Percentiles rank a stretch among this genome's conserved stretches.
Evolutionary conservation across 1,140 invertebrate genomes (phyloP).

Genomic region (Parasteatoda tepidariorum): DNA sequence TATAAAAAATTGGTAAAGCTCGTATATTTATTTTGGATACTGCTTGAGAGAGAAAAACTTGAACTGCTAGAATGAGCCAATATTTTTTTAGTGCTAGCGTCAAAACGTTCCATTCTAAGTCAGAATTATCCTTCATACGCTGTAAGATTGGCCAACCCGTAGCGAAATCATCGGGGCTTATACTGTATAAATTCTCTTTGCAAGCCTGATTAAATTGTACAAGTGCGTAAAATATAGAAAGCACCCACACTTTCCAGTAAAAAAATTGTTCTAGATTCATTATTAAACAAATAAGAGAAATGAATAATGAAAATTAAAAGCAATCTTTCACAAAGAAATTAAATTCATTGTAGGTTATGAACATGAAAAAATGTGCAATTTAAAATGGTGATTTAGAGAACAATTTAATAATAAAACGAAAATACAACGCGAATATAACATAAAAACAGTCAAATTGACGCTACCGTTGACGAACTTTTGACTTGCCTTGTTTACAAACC

Average conservation of each 20-base stretch:
- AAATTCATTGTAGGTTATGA: too few relatives aligned
- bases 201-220: not conserved
- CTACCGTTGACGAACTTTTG: too few relatives aligned
- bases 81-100: constrained; percentile 2
- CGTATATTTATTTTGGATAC: not conserved
- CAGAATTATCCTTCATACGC: not conserved
- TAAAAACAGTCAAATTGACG: too few relatives aligned
- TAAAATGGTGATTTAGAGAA: too few relatives aligned
- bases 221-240: not conserved
- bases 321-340: too few relatives aligned
- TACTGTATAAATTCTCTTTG: not conserved
- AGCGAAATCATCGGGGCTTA: not conserved
- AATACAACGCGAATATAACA: too few relatives aligned
- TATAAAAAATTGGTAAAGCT: not conserved
- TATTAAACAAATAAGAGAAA: too few relatives aligned
- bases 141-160: not conserved
- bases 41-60: not conserved
- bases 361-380: too few relatives aligned
- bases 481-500: too few relatives aligned
- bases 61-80: constrained; percentile 1
- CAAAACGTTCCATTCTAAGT: not conserved
- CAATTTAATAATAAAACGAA: too few relatives aligned
- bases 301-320: too few relatives aligned
- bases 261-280: not conserved
- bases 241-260: not conserved